phyloP scores from a whole-genome alignment of 2,797 vertebrate species.

The Crocidura indochinensis region DNA sequence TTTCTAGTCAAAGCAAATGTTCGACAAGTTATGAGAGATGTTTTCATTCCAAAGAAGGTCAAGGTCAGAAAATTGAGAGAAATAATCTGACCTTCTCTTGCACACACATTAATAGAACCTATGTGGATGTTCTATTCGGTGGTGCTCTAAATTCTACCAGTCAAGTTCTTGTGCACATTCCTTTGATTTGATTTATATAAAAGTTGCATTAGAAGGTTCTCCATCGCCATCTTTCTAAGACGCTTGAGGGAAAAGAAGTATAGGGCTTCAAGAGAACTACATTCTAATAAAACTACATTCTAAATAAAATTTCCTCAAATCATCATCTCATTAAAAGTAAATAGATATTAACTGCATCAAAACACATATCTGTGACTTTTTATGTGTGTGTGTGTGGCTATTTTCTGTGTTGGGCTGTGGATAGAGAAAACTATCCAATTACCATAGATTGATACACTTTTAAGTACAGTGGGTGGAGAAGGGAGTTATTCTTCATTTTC shows the following conservation, averaged over 20 bases:
- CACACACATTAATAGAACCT: background rate
- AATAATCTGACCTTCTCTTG: background rate
- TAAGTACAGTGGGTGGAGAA: background rate
- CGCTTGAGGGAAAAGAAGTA: rapidly evolving
- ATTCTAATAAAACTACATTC: background rate
- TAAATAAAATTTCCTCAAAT: background rate
- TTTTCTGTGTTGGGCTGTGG: background rate
- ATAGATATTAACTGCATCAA: background rate
- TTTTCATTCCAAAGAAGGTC: background rate
- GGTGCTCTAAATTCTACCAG: background rate
- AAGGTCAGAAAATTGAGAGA: background rate
- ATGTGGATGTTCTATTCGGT: too few species aligned
- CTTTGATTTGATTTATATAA: rapidly evolving
- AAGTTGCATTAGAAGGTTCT: background rate
- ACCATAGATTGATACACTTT: background rate
- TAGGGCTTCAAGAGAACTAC: rapidly evolving
- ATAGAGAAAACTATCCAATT: background rate
- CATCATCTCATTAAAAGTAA: background rate
- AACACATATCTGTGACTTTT: background rate
- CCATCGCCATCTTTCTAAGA: rapidly evolving
- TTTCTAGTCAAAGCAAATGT: background rate
- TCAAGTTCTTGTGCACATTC: background rate
- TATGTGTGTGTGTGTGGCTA: background rate
- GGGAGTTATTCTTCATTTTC: too few species aligned
- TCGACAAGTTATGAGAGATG: background rate